Base-by-base conservation (phyloP, 1,140 invertebrate species). In the Stegodyphus mimosarum region DNA sequence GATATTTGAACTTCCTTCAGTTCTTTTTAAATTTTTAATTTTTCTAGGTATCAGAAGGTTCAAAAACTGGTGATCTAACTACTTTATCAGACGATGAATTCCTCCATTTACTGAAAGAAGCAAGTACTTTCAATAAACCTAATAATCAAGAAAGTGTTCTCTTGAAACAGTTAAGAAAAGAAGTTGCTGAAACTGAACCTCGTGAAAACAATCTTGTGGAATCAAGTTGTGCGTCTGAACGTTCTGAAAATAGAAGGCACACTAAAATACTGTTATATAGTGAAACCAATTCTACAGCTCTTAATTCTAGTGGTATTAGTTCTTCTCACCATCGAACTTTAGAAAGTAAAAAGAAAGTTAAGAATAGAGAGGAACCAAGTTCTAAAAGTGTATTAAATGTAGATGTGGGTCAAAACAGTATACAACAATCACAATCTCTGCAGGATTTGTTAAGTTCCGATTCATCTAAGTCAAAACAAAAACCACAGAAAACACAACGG, bases 101-200 rank as follows among this genome's bases (percentile, higher is more conserved):
- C 52, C 64, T 49, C 84, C 93, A 93, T 69, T 90, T 95, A 55
- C 90, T 95, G 86, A 93, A 95, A 89, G 94, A 95, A 92, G 94
- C 94, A 81, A 92, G 94, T 88, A 93, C 92, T 72, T 95, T 95
- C 90, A 95, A 95, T 90, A 92, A 93, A 88, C 94, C 94, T 64
- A 94, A 94, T 91, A 94, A 95, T 90, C 91, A 94, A 79, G 94
- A 94, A 90, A 94, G 94, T 88, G 94, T 95, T 88, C 88, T 76
- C 6, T 86, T 93, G 92, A 91, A 92, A 89, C 90, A 93, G 86
- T 89, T 94, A 69, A 33, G 33, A 33, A 33, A 33, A 33, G 33
- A 33, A 13, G 92, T 93, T 89, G 92, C 92, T n/a, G 92, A 93
- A 53, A 80, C 50, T 86, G 92, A 93, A 88, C 87, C 89, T 17